Percentiles rank a stretch among this genome's conserved stretches.
Evolutionary conservation across 2,113 vertebrate genomes (phyloP).

Genomic region (Pipra filicauda): DNA sequence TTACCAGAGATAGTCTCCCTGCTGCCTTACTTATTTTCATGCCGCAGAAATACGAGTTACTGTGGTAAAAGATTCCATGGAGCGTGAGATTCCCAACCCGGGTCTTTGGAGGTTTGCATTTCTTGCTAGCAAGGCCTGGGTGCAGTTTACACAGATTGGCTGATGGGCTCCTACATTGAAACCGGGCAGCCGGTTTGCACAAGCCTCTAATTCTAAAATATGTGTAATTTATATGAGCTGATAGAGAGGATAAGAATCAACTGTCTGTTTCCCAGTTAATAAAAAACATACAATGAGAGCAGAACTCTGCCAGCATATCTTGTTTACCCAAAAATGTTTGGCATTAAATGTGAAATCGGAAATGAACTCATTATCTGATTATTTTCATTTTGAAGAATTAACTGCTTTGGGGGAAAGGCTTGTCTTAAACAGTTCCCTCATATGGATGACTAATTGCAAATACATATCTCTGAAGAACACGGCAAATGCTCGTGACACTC

Average conservation of each 20-base stretch:
- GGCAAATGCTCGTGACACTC: not conserved
- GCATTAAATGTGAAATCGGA: constrained; percentile 75
- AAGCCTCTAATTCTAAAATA: constrained; percentile 48
- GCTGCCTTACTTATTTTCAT: not conserved
- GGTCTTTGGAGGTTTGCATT: not conserved
- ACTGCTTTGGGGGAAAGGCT: constrained; percentile 67
- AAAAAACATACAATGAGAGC: constrained; percentile 72
- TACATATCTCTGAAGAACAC: constrained; percentile 1
- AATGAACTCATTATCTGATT: constrained; percentile 82
- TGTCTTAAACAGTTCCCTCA: constrained; percentile 57
- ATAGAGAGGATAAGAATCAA: constrained; percentile 64
- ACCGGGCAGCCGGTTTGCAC: constrained; percentile 46
- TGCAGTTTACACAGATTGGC: not conserved
- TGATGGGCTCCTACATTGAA: not conserved
- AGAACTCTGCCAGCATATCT: constrained; percentile 67
- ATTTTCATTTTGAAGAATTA: constrained; percentile 78
- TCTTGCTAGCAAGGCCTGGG: not conserved
- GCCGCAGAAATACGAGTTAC: not conserved
- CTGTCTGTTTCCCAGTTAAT: constrained; percentile 71
- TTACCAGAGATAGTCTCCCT: not conserved
- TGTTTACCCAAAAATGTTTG: constrained; percentile 76
- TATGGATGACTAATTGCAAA: constrained; percentile 68
- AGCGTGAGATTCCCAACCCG: not conserved
- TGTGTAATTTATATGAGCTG: constrained; percentile 54
- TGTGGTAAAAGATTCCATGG: not conserved